A percentile compares a stretch with the other conserved stretches of the same genome.
These are phyloP conservation scores for Rhinichthys klamathensis DNA, from an alignment of 2,113 vertebrate species.

Conservation along the genomic window DNA sequence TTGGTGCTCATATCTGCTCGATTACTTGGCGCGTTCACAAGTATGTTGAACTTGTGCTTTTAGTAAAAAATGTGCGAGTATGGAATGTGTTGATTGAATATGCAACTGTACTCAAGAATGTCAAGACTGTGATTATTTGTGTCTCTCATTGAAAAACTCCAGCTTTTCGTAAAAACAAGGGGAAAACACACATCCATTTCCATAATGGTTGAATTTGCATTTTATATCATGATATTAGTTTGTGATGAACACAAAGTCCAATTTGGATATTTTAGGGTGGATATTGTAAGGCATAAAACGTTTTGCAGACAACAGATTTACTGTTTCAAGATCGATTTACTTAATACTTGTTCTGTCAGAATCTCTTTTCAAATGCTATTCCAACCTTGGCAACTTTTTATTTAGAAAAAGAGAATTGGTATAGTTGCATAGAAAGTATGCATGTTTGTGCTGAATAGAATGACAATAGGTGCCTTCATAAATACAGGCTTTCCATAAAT, in stretches of 20 bases:
- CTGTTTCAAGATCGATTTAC: neutral
- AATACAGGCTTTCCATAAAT: neutral
- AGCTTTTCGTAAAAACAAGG: neutral
- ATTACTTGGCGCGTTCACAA: constrained; percentile 12
- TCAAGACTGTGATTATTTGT: neutral
- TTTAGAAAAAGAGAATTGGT: neutral
- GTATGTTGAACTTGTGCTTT: neutral
- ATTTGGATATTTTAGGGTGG: neutral
- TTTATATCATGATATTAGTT: neutral
- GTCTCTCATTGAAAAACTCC: neutral
- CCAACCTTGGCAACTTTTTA: neutral
- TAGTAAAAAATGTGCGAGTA: neutral
- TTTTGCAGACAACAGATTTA: neutral
- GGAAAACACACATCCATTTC: neutral
- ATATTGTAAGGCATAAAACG: neutral
- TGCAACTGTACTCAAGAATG: neutral
- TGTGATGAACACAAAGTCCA: no score
- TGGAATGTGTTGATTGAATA: constrained; percentile 21
- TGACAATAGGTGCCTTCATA: neutral
- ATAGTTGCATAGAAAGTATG: neutral
- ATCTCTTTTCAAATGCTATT: neutral
- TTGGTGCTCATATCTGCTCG: neutral
- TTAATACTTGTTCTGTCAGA: neutral
- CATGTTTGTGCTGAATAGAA: neutral
- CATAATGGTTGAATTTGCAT: neutral